A percentile compares a stretch with the other conserved stretches of the same genome.
Evolutionary conservation across 2,113 vertebrate species (phyloP).

Genomic region (Chionodraco myersi): DNA sequence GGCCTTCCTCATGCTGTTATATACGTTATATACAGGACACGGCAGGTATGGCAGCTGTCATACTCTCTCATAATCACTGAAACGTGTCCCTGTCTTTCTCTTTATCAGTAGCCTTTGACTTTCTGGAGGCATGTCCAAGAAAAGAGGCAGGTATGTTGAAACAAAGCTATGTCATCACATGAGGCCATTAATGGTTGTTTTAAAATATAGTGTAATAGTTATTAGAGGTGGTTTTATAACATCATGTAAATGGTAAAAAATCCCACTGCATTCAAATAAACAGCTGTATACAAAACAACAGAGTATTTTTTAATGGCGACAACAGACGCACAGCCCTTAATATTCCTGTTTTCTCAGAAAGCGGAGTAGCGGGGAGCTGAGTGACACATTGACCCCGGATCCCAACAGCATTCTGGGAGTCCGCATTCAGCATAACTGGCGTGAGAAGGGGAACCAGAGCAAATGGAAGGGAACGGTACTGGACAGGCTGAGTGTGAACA

Average conservation of each 20-base stretch:
- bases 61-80: conserved; percentile 30
- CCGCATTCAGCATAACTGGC: conserved; percentile 87
- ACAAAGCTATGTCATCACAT: conserved; percentile 4
- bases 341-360: conserved; percentile 73
- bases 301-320: background rate
- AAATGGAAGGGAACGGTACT: conserved; percentile 88
- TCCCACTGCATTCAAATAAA: background rate
- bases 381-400: conserved; percentile 81
- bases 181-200: conserved; percentile 3
- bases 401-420: conserved; percentile 84
- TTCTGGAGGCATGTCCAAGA: conserved; percentile 87
- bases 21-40: background rate
- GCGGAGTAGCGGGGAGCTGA: conserved; percentile 86
- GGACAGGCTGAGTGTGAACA: conserved; percentile 85
- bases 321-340: background rate
- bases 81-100: conserved; percentile 40
- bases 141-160: conserved; percentile 86
- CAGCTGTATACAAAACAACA: background rate
- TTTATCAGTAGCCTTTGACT: conserved; percentile 69
- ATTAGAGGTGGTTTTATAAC: too few relatives aligned
- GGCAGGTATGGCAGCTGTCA: conserved; percentile 32
- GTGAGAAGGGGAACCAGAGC: conserved; percentile 85
- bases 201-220: background rate
- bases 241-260: too few relatives aligned
- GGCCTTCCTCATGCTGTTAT: conserved; percentile 18